Percentiles rank a stretch among this genome's conserved stretches.
phyloP scores from a whole-genome alignment of 1,140 invertebrate genomes.

The Venturia canescens region DNA sequence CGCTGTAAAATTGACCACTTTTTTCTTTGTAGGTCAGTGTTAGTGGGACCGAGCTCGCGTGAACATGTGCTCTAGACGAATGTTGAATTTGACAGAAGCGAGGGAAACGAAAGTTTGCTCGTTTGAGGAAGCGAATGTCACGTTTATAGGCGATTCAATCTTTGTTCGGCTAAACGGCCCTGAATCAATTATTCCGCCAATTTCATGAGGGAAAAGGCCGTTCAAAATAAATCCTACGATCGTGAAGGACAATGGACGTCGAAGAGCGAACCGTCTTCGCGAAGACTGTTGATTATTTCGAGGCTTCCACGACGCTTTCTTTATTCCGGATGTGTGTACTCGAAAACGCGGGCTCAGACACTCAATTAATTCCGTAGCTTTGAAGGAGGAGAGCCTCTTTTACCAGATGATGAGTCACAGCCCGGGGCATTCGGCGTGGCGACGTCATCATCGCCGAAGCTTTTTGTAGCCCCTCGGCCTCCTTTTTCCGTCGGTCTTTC shows the following conservation, averaged over 20 bases:
- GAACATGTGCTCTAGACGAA: background rate
- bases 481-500: background rate
- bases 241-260: too few relatives aligned
- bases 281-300: background rate
- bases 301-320: background rate
- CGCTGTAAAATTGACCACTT: slow-evolving; percentile 1
- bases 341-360: background rate
- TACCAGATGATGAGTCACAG: slow-evolving; percentile 35
- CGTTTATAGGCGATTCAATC: background rate
- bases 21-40: slow-evolving; percentile 17
- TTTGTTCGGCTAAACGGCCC: too few relatives aligned
- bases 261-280: background rate
- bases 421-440: slow-evolving; percentile 32
- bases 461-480: slow-evolving; percentile 36
- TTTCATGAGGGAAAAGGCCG: too few relatives aligned
- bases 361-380: background rate
- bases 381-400: slow-evolving; percentile 34
- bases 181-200: too few relatives aligned
- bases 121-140: background rate
- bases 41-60: background rate
- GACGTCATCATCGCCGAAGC: slow-evolving; percentile 17
- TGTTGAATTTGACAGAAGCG: background rate
- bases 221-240: too few relatives aligned
- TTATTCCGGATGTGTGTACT: slow-evolving; percentile 19
- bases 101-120: background rate